These are phyloP conservation scores for Molothrus aeneus DNA, from an alignment of 2,797 vertebrate species.

Conservation along the genomic window DNA sequence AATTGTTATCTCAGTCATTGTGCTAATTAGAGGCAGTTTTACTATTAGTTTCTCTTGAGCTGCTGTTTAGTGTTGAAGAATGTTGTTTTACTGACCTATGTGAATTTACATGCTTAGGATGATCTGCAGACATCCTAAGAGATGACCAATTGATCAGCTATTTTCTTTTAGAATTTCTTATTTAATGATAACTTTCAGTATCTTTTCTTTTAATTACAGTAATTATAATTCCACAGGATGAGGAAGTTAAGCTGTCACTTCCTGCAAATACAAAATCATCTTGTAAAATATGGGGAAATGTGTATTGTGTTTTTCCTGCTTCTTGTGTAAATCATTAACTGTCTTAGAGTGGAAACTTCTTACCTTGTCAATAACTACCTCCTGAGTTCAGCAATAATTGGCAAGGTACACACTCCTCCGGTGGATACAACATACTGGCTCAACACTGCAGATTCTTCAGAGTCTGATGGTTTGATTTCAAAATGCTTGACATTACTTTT, in stretches of 20 bases:
- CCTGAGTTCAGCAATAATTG: constrained; percentile 46
- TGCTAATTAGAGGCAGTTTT: background rate
- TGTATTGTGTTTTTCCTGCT: background rate
- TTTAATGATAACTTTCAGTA: background rate
- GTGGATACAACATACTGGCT: background rate
- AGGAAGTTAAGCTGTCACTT: background rate
- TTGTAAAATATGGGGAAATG: background rate
- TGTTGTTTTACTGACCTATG: background rate
- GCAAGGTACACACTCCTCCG: background rate
- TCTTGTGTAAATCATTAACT: background rate
- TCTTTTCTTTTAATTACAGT: background rate
- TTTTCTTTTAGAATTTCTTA: background rate
- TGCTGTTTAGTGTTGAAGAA: background rate
- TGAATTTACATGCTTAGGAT: background rate
- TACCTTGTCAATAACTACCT: constrained; percentile 58
- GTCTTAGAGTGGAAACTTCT: background rate
- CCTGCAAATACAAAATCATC: background rate
- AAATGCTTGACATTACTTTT: background rate
- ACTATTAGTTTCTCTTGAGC: background rate
- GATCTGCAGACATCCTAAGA: background rate
- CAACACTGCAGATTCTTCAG: background rate
- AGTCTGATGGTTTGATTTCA: background rate
- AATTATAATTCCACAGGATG: background rate
- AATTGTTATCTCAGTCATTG: background rate
- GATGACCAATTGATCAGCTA: background rate